phyloP scores from a whole-genome alignment of 1,140 invertebrate genomes.

The Helicoverpa zea region DNA sequence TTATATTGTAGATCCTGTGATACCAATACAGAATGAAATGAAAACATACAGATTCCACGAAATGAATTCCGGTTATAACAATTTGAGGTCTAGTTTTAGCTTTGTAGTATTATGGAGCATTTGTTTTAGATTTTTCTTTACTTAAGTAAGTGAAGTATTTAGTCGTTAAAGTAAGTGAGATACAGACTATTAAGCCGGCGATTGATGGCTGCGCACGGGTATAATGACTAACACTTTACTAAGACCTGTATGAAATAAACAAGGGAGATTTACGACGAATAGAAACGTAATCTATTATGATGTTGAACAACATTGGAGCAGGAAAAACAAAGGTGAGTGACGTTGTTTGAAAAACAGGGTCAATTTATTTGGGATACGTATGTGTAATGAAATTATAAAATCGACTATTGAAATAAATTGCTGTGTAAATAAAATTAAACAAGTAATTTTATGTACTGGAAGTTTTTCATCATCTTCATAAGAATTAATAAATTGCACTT shows the following conservation, averaged over 20 bases:
- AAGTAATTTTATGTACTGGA: background rate
- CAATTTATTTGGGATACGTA: slow-evolving; percentile 30
- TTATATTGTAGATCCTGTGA: slow-evolving; percentile 74
- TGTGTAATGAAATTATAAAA: slow-evolving; percentile 12
- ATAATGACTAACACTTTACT: slow-evolving; percentile 48
- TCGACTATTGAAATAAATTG: slow-evolving; percentile 8
- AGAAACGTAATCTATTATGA: slow-evolving; percentile 21
- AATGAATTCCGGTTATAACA: slow-evolving; percentile 63
- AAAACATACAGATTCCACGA: slow-evolving; percentile 80
- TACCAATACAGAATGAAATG: slow-evolving; percentile 83
- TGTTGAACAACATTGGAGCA: slow-evolving; percentile 6
- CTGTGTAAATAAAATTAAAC: slow-evolving; percentile 14
- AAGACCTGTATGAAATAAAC: slow-evolving; percentile 44
- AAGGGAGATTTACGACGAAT: slow-evolving; percentile 38
- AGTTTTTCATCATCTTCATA: background rate
- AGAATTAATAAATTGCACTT: slow-evolving; percentile 10
- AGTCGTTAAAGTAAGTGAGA: slow-evolving; percentile 72
- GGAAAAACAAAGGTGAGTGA: slow-evolving; percentile 27
- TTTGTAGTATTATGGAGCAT: slow-evolving; percentile 68
- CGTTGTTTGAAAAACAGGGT: slow-evolving; percentile 37
- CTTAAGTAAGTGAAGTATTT: slow-evolving; percentile 64
- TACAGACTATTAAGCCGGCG: slow-evolving; percentile 65
- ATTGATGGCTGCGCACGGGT: slow-evolving; percentile 52
- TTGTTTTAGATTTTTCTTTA: slow-evolving; percentile 78
- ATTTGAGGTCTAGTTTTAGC: slow-evolving; percentile 53